These are phyloP conservation scores for Drosophila dunni DNA, from an alignment of 1,140 invertebrate genomes.

Conservation along the genomic window DNA sequence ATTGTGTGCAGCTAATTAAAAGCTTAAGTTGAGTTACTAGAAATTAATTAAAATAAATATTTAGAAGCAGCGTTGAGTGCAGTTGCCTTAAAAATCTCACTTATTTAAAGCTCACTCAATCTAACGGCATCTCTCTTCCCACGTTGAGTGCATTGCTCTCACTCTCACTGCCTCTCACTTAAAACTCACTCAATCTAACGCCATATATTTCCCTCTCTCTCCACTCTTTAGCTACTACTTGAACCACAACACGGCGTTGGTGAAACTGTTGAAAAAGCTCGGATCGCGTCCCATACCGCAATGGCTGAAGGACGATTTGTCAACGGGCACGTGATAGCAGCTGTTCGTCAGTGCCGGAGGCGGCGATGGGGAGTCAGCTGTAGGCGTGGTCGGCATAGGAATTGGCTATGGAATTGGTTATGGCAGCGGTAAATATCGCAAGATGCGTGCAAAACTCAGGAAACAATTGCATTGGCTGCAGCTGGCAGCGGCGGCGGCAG, in stretches of 20 bases:
- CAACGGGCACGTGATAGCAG: constrained; percentile 84
- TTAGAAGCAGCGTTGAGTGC: background rate
- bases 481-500: constrained; percentile 31
- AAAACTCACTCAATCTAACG: constrained; percentile 2
- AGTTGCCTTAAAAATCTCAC: too few relatives aligned
- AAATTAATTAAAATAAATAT: constrained; percentile 3
- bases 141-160: background rate
- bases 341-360: constrained; percentile 37
- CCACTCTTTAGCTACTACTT: constrained; percentile 90
- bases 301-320: constrained; percentile 97
- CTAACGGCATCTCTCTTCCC: constrained; percentile 20
- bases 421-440: constrained; percentile 71
- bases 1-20: background rate
- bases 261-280: constrained; percentile 94
- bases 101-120: background rate
- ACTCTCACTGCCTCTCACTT: too few relatives aligned
- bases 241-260: constrained; percentile 96
- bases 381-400: constrained; percentile 24
- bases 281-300: constrained; percentile 92
- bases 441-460: constrained; percentile 80
- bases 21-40: constrained; percentile 3
- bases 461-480: constrained; percentile 80
- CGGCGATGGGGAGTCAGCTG: background rate
- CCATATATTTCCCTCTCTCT: constrained; percentile 8
- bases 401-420: constrained; percentile 46